A percentile compares a stretch with the other conserved stretches of the same genome.
These are phyloP conservation scores for Athene noctua DNA, from an alignment of 2,113 vertebrate species.

Conservation along the genomic window DNA sequence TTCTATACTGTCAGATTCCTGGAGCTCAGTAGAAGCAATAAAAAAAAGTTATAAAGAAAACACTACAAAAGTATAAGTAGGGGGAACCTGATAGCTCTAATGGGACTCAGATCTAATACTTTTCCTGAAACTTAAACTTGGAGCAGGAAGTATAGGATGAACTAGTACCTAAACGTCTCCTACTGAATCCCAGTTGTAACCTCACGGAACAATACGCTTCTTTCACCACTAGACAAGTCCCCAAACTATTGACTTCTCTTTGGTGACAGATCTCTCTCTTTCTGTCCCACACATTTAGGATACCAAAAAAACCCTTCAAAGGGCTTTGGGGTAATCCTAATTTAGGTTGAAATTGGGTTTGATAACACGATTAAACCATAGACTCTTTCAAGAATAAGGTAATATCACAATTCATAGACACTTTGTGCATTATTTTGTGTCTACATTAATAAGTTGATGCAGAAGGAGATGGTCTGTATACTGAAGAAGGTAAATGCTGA, in stretches of 20 bases:
- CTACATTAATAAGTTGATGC: neutral
- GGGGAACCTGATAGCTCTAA: neutral
- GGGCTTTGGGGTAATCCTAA: neutral
- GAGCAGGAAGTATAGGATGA: neutral
- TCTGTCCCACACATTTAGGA: neutral
- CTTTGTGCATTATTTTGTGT: neutral
- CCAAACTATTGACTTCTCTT: neutral
- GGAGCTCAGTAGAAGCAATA: neutral
- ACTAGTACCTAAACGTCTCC: neutral
- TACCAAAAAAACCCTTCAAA: neutral
- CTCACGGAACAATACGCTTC: neutral
- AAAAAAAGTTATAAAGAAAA: neutral
- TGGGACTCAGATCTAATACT: neutral
- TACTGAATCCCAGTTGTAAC: neutral
- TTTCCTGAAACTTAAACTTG: neutral
- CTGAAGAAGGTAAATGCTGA: neutral
- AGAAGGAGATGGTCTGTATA: neutral
- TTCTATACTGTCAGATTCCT: neutral
- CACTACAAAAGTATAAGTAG: neutral
- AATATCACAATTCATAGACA: neutral
- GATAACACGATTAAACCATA: neutral
- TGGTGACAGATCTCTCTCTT: neutral
- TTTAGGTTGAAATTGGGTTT: neutral
- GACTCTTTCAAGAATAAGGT: neutral
- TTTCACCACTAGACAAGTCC: neutral